These are phyloP conservation scores for Holocentrus rufus DNA, from an alignment of 2,797 vertebrate species.

Conservation along the genomic window DNA sequence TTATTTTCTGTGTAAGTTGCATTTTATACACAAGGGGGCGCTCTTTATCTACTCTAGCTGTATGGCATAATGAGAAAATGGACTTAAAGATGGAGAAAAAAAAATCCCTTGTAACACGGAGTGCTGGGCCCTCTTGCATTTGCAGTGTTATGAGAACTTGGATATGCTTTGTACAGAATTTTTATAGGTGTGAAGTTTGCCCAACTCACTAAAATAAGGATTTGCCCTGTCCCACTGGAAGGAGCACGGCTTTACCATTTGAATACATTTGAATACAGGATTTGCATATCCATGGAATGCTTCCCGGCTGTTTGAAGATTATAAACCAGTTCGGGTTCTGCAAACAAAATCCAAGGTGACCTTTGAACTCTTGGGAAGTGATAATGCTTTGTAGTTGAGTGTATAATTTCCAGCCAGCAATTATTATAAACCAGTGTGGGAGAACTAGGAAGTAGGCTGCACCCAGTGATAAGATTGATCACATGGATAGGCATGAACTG, in stretches of 20 bases:
- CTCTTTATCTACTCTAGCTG: constrained; percentile 60
- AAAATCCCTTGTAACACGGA: constrained; percentile 38
- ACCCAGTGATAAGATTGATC: constrained; percentile 42
- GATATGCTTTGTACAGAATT: constrained; percentile 73
- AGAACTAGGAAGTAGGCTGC: constrained; percentile 44
- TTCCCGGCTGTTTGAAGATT: constrained; percentile 32
- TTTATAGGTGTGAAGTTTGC: constrained; percentile 66
- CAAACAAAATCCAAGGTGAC: constrained; percentile 49
- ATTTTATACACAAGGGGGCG: constrained; percentile 77
- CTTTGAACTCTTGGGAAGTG: constrained; percentile 49
- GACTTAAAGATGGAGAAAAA: constrained; percentile 30
- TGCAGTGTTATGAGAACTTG: constrained; percentile 72
- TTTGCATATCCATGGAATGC: constrained; percentile 27
- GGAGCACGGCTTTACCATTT: constrained; percentile 30
- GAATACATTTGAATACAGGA: constrained; percentile 50
- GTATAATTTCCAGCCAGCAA: constrained; percentile 47
- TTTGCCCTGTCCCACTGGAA: constrained; percentile 12
- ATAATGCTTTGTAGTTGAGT: constrained; percentile 55
- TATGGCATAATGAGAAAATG: constrained; percentile 52
- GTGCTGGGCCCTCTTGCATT: constrained; percentile 66
- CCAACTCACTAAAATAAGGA: constrained; percentile 40
- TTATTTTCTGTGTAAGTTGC: constrained; percentile 68
- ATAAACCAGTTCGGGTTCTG: constrained; percentile 13
- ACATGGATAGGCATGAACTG: constrained; percentile 36
- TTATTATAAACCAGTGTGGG: constrained; percentile 39